Base-by-base conservation (phyloP, 2,797 vertebrate species). In the Passerculus sandwichensis region DNA sequence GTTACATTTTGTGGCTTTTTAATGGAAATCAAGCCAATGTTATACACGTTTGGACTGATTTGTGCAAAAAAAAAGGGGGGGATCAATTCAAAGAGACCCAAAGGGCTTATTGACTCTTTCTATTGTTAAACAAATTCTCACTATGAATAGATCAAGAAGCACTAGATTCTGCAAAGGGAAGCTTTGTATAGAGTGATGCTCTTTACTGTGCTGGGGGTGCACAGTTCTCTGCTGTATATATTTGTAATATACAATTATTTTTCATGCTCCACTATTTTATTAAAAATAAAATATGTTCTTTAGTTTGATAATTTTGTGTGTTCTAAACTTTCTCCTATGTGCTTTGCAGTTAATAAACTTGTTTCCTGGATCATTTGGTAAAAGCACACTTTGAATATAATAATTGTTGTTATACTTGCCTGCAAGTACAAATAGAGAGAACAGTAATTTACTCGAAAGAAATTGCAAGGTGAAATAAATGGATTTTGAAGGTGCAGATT, bases 271-370 rank as follows among this genome's bases (percentile, higher is more conserved):
- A 96, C 97, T 98, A 99, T 99, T 99, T 99, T 99, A 99, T 99
- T 99, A 98, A 98, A 98, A 98, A 99, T 99, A 99, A 98, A 99
- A 97, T 98, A 98, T 95, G 96, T 98, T 98, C 95, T 98, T 97
- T 99, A 99, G 98, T 99, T 99, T 99, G 98, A 97, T 91, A 96
- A 95, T 75, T 95, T 96, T 91, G 85, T 94, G 89, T 71, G 21
- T 91, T 78, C 66, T 60, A 81, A 85, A 71, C 66, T 77, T 95
- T 81, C 85, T 94, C 81, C 14, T n/a, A 51, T 60, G 85, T 93
- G 88, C 81, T 85, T 83, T 78, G 85, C 45, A 15, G 69, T 48
- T 70, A 96, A 95, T 97, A 88, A 96, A 77, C 59, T 73, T 69
- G 60, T 44, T 64, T 71, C 40, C 62, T 44, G 80, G 23, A 45